Evolutionary conservation across 2,113 vertebrate species (phyloP).

Genomic region (Halichoeres trimaculatus): DNA sequence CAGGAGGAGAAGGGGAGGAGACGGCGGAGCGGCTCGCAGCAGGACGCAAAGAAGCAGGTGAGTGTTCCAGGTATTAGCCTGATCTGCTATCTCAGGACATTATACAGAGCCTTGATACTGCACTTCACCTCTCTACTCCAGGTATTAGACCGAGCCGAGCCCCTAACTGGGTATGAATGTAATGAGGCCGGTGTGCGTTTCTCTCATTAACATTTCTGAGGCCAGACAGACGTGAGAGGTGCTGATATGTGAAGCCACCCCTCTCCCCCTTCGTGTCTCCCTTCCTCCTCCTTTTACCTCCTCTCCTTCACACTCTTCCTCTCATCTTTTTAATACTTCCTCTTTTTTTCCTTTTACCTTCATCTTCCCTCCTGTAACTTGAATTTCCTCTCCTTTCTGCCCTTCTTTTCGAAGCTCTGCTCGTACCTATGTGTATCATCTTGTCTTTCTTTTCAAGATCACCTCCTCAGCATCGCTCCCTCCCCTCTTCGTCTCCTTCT

Average conservation of each 20-base stretch:
- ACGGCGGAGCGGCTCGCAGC: constrained; percentile 65
- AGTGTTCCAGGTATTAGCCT: constrained; percentile 60
- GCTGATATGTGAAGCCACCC: constrained; percentile 15
- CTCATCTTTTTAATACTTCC: no score
- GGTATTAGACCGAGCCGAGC: constrained; percentile 52
- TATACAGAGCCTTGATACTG: constrained; percentile 56
- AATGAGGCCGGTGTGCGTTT: constrained; percentile 67
- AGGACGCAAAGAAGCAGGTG: constrained; percentile 82
- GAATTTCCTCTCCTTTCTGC: not conserved
- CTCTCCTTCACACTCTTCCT: no score
- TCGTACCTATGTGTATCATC: not conserved
- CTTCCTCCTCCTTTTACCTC: not conserved
- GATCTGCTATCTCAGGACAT: constrained; percentile 64
- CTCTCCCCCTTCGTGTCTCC: no score
- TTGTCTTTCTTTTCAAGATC: not conserved
- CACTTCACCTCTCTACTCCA: constrained; percentile 47
- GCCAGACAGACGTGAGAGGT: constrained; percentile 54
- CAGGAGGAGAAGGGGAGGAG: constrained; percentile 73
- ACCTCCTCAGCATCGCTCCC: not conserved
- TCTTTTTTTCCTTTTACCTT: not conserved
- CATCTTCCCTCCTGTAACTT: not conserved
- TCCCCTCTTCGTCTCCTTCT: not conserved
- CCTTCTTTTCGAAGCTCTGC: not conserved
- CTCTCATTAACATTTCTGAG: constrained; percentile 64
- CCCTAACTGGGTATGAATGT: constrained; percentile 46